These are phyloP conservation scores for Chionis minor DNA, from an alignment of 2,113 vertebrate species.

Conservation along the genomic window DNA sequence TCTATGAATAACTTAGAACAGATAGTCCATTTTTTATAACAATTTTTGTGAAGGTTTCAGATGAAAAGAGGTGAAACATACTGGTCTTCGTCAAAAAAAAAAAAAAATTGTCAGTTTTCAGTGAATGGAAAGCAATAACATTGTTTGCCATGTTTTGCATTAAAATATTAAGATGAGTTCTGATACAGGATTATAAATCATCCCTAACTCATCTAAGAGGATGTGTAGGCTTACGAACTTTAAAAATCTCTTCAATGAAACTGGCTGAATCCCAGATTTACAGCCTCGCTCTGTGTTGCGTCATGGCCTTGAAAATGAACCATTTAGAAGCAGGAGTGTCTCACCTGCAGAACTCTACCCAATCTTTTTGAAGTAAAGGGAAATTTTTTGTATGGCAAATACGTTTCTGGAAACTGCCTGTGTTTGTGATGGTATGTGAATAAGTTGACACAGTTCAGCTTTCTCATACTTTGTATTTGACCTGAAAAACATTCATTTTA, in stretches of 20 bases:
- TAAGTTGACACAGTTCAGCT: neutral
- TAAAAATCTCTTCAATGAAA: neutral
- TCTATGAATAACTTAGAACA: neutral
- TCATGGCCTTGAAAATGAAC: neutral
- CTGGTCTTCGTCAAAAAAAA: neutral
- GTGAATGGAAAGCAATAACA: neutral
- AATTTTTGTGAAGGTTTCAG: neutral
- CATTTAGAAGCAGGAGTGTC: neutral
- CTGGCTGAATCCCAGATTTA: neutral
- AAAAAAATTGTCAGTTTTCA: neutral
- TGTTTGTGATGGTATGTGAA: neutral
- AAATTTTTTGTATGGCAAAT: neutral
- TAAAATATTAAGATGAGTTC: neutral
- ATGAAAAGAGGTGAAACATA: neutral
- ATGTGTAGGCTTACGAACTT: neutral
- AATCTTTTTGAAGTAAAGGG: neutral
- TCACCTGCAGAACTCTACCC: neutral
- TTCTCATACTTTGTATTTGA: conserved; percentile 20
- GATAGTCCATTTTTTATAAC: neutral
- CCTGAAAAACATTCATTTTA: conserved; percentile 25
- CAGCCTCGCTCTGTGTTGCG: neutral
- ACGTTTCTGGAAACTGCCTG: neutral
- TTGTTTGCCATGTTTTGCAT: neutral
- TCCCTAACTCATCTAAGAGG: neutral
- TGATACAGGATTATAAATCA: neutral